Base-by-base conservation (phyloP, 2,888 invertebrate species). In the Dolichomitus sp. region DNA sequence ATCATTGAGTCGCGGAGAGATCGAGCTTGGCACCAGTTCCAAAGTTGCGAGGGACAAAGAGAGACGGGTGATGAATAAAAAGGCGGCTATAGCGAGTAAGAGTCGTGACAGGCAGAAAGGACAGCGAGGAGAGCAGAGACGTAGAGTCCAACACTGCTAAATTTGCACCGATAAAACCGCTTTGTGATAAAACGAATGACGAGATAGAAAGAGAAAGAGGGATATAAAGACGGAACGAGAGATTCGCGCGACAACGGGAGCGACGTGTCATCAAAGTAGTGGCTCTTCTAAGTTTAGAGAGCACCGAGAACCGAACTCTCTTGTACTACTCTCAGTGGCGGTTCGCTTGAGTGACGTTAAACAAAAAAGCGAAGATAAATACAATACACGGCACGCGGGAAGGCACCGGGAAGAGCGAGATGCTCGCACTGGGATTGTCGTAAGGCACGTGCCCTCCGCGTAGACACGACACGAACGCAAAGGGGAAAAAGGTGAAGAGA, bases 221-320 rank as follows among this genome's bases (percentile, higher is more conserved):
- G 30, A 17, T 14, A 72, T 65, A 37, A 33, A 48, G 33, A 17
- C 37, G 57, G 37, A 73, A 66, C 52, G 77, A 82, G 57, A 74
- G 54, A 82, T 69, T 68, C 45, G 74, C 75, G 27, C 75, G 17
- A 74, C 57, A 72, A 72, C 66, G 33, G 40, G 73, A 74, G 63
- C 80, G 70, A 79, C 66, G 84, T 81, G 81, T 83, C 85, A 82
- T 83, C 80, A 80, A 83, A 81, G 82, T 73, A 61, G 65, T 65
- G 66, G 54, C 68, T 79, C 57, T 52, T 80, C 84, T 85, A 86
- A 84, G 81, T 85, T 85, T 81, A 83, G 85, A 84, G 80, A 74
- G 59, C 52, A 33, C 68, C 65, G 70, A 66, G 68, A 48, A 78
- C 72, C 68, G 33, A 61, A 23, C 23, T 23, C 54, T 69, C 79